Base-by-base conservation (phyloP, 64 coral and sea anemone genomes). In the Anthopleura sola region DNA sequence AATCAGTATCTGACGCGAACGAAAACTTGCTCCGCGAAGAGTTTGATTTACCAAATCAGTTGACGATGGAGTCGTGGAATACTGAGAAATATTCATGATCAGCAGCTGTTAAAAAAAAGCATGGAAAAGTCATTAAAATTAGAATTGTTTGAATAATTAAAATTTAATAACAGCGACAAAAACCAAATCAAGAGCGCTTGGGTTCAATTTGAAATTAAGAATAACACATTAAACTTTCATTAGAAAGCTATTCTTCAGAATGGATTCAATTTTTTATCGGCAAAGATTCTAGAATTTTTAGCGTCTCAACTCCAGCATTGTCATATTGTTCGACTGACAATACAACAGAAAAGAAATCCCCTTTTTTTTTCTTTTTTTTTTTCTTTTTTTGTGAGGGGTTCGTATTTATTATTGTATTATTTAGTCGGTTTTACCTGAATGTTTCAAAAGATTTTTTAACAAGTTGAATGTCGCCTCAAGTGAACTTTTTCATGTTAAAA, bases 131-230 rank as follows among this genome's bases (percentile, higher is more conserved):
- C 66, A 71, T 71, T 71, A 71, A 13, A 34, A 71, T 71, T 32
- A 32, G 66, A 32, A 71, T 71, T 71, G 66, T 71, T 71, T 71
- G 24, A 71, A 71, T 71, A 71, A 71, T 36, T 32, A 71, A 71
- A 31, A 0, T 71, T 71, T 32, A 71, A 71, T 71, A 14, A 33
- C 3, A 34, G 24, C 13, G 66, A 71, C 58, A 71, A 71, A 71
- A 71, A 12, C 26, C 9, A 36, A 71, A 36, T 71, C n/a, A 36
- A 71, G 16, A 31, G 31, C 66, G 66, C 26, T 32, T 71, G n/a
- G 66, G 28, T 33, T 71, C 66, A 71, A 32, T 36, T 34, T 31
- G 29, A 71, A 71, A 71, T 31, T 14, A 28, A 71, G 0, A 34
- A 71, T 29, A 71, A 71, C 28, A 26, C 62, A 71, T 32, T 71